Evolutionary conservation across 2,888 invertebrate species (phyloP).

Genomic region (Drosophila hawaiiensis): DNA sequence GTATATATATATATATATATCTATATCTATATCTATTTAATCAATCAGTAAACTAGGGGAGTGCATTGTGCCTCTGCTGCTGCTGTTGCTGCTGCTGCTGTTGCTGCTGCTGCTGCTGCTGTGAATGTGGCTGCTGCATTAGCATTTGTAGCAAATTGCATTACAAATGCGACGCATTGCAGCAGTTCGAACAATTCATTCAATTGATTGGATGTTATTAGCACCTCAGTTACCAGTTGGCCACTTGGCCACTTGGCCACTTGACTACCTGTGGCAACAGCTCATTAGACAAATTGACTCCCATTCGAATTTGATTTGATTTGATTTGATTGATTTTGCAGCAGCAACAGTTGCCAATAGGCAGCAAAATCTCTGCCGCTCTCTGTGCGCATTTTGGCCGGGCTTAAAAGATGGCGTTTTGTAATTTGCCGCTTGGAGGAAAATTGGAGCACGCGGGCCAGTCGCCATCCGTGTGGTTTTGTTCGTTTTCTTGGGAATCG

Average conservation of each 20-base stretch:
- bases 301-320: constrained; percentile 43
- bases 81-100: constrained; percentile 15
- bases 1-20: constrained; percentile 34
- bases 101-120: constrained; percentile 22
- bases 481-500: constrained; percentile 71
- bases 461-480: constrained; percentile 35
- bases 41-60: constrained; percentile 49
- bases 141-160: constrained; percentile 68
- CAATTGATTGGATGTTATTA: constrained; percentile 65
- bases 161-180: constrained; percentile 63
- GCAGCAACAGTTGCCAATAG: constrained; percentile 55
- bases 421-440: constrained; percentile 42
- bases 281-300: constrained; percentile 79
- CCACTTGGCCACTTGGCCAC: constrained; percentile 13
- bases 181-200: constrained; percentile 40
- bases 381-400: constrained; percentile 13
- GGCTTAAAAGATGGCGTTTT: constrained; percentile 42
- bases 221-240: constrained; percentile 58
- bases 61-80: constrained; percentile 56
- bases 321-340: constrained; percentile 73
- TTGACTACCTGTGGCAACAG: constrained; percentile 72
- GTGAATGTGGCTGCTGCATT: constrained; percentile 37
- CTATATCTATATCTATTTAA: constrained; percentile 40
- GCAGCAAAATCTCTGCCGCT: constrained; percentile 30
- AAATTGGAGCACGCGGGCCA: constrained; percentile 23